Percentiles rank a stretch among this genome's conserved stretches.
These are phyloP conservation scores for Lophius piscatorius DNA, from an alignment of 2,113 vertebrate species.

Conservation along the genomic window DNA sequence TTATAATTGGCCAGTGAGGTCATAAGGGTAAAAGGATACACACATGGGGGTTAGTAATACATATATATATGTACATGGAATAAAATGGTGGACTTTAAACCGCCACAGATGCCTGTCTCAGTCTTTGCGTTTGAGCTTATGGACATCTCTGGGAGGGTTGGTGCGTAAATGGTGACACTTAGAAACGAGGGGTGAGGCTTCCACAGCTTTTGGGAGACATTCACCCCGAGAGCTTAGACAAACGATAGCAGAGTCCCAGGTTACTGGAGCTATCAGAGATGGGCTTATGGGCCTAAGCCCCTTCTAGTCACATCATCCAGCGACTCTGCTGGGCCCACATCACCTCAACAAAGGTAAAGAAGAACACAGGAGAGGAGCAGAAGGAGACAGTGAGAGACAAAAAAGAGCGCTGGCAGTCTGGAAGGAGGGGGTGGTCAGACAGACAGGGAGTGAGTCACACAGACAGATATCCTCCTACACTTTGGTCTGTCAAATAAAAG, in stretches of 20 bases:
- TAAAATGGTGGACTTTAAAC: conserved; percentile 12
- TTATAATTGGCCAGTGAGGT: no score
- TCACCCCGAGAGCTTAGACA: conserved; percentile 47
- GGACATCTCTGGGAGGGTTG: conserved; percentile 10
- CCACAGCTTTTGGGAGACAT: conserved; percentile 25
- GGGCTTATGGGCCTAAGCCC: conserved; percentile 42
- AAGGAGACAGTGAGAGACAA: conserved; percentile 54
- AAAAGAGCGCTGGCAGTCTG: conserved; percentile 52
- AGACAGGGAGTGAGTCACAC: conserved; percentile 72
- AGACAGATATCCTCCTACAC: conserved; percentile 71
- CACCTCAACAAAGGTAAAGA: conserved; percentile 65
- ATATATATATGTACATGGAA: conserved; percentile 3
- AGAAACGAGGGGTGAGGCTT: conserved; percentile 25
- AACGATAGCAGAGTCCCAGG: conserved; percentile 61
- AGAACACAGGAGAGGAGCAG: conserved; percentile 56
- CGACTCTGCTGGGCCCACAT: conserved; percentile 53
- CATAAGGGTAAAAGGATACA: not conserved
- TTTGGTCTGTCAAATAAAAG: conserved; percentile 54
- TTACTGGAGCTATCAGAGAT: conserved; percentile 48
- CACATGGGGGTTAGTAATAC: conserved; percentile 24
- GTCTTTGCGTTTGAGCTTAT: not conserved
- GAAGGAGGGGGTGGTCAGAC: conserved; percentile 74
- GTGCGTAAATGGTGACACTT: conserved; percentile 12
- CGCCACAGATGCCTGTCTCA: not conserved
- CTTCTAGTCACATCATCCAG: conserved; percentile 67